These are phyloP conservation scores for Sussaba pulchella DNA, from an alignment of 2,888 invertebrate species.

Conservation along the genomic window DNA sequence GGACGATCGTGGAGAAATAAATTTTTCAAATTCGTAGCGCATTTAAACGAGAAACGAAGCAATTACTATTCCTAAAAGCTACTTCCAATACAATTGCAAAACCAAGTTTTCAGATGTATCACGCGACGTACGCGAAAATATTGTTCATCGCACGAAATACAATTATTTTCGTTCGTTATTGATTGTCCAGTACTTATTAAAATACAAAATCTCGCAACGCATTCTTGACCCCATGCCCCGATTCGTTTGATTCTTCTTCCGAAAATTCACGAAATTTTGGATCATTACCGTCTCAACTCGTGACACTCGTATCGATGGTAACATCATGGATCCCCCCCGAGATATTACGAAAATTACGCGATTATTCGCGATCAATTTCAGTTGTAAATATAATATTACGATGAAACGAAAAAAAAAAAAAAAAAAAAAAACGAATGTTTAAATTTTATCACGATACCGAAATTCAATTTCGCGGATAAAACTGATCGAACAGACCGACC, in stretches of 20 bases:
- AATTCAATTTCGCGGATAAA: slow-evolving; percentile 2
- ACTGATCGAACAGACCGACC: slow-evolving; percentile 38
- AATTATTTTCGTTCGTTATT: too few relatives aligned
- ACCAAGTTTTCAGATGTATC: too few relatives aligned
- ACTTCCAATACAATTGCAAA: too few relatives aligned
- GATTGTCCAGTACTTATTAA: slow-evolving; percentile 44
- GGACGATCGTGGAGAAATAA: slow-evolving; percentile 29
- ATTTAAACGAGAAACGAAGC: slow-evolving; percentile 2
- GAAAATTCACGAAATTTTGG: background rate
- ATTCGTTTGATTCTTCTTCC: slow-evolving; percentile 5
- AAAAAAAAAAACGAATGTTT: slow-evolving; percentile 27
- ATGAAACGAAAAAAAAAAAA: slow-evolving; percentile 16
- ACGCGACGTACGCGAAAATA: too few relatives aligned
- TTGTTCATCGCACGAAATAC: slow-evolving; percentile 35
- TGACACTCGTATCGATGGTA: background rate
- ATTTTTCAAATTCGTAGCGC: background rate
- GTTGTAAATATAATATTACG: slow-evolving; percentile 40
- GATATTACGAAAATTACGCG: background rate
- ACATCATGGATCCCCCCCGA: too few relatives aligned
- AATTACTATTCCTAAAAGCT: too few relatives aligned
- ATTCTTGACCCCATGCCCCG: slow-evolving; percentile 25
- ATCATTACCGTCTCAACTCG: background rate
- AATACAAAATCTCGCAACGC: slow-evolving; percentile 24
- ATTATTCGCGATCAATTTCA: slow-evolving; percentile 5
- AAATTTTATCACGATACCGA: background rate